These are phyloP conservation scores for Eupithecia subfuscata DNA, from an alignment of 2,888 invertebrate species.

Conservation along the genomic window DNA sequence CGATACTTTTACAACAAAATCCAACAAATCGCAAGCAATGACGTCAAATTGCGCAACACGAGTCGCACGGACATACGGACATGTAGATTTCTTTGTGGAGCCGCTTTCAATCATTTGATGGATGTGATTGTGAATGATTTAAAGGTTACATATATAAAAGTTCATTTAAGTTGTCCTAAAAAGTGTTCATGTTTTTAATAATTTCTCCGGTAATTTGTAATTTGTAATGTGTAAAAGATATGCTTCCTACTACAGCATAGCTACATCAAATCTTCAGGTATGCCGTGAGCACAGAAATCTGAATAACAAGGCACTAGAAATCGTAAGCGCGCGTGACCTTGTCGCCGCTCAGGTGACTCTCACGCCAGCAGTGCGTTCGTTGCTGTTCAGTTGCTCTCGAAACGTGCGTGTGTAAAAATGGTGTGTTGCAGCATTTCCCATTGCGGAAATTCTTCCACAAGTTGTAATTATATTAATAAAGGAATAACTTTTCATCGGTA, in stretches of 20 bases:
- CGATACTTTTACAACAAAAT: neutral
- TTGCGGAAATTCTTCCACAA: too few species aligned
- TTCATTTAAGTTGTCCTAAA: neutral
- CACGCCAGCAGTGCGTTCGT: too few species aligned
- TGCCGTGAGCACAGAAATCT: too few species aligned
- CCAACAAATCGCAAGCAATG: neutral
- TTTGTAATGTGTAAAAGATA: neutral
- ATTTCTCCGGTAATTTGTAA: neutral
- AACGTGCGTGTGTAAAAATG: too few species aligned
- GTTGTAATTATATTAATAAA: too few species aligned
- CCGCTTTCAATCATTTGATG: conserved; percentile 22
- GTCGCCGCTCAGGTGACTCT: too few species aligned
- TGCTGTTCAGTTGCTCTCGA: too few species aligned
- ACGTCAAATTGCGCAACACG: conserved; percentile 44
- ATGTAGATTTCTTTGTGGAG: conserved; percentile 25
- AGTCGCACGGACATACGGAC: conserved; percentile 41
- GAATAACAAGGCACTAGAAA: too few species aligned
- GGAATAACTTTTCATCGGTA: too few species aligned
- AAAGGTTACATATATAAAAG: conserved; percentile 5
- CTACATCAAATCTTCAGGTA: neutral
- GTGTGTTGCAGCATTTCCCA: too few species aligned
- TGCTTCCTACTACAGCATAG: neutral
- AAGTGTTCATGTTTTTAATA: neutral
- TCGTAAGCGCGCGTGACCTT: too few species aligned
- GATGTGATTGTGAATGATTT: conserved; percentile 10